Conservation (phyloP, 2,797 vertebrate species). For the Monodelphis domestica region DNA sequence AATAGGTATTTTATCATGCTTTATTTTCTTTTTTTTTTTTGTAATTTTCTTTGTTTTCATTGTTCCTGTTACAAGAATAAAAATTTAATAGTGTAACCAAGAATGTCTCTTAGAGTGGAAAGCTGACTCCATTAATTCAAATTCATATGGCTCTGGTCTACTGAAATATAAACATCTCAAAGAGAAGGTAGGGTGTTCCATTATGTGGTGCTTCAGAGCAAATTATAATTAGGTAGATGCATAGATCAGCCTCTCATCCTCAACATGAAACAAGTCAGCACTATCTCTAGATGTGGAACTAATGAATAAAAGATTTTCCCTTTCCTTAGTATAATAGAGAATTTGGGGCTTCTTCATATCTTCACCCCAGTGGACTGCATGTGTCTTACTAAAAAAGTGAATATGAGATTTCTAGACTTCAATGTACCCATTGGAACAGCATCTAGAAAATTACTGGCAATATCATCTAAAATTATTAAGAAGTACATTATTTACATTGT, state of each 20-base stretch:
- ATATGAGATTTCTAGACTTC: not conserved
- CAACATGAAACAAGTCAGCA: not conserved
- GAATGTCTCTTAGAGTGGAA: not conserved
- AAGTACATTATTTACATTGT: not conserved
- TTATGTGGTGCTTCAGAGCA: not conserved
- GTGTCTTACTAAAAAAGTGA: not conserved
- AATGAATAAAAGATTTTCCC: not conserved
- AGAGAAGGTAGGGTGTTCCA: not conserved
- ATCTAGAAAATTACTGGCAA: not conserved
- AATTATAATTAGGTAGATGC: not conserved
- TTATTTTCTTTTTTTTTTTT: not conserved
- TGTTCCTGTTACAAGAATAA: not conserved
- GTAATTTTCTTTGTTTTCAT: not conserved
- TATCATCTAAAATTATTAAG: not conserved
- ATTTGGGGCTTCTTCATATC: not conserved
- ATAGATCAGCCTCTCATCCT: not conserved
- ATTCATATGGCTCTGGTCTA: not conserved
- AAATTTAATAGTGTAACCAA: not conserved
- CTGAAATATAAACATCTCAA: not conserved
- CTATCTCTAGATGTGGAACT: too few species aligned
- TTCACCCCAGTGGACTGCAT: not conserved
- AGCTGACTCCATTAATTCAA: not conserved
- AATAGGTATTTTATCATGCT: not conserved
- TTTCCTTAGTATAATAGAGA: not conserved
- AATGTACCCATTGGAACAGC: not conserved